Base-by-base conservation (phyloP, 2,797 vertebrate genomes). In the Parauchenoglanis ngamensis region DNA sequence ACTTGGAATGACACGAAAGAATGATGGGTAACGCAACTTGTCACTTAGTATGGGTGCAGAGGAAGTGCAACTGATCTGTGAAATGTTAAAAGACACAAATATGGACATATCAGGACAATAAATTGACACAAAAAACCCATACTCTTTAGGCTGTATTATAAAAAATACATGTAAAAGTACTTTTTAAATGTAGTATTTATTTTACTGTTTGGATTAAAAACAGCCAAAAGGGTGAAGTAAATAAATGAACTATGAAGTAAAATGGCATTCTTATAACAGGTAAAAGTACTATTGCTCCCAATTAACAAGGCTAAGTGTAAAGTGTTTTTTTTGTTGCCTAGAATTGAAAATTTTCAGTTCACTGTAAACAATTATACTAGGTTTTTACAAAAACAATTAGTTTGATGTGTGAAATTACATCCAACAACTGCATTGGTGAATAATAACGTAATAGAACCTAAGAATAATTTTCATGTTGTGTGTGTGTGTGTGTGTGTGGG, bases 1-100 rank as follows among this genome's bases (percentile, higher is more conserved):
- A 70, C 88, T 93, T 3, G 93, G 91, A 68, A 93, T 91, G 19
- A 92, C 92, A 1, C 92, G 89, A 11, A 93, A 81, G 86, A 93
- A 93, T 10, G 91, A 89, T 15, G 92, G 85, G 68, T 90, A 92
- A 19, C 90, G 87, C 6, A 90, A 35, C 86, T 92, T 92, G 68
- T 93, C 90, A n/a, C 92, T 92, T 49, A 93, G 88, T 8, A 11
- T 59, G 11, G 67, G 67, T 5, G 68, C 83, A 17, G 93, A 91
- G 21, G 93, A 89, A 2, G 85, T 79, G 67, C 80, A 88, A 65
- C 92, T 92, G 28, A 93, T 88, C 93, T 93, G 88, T 40, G 2
- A 59, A 56, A 54, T 67, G 13, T 28, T n/a, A 1, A 19, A 54
- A 72, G 28, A 68, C 13, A 31, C 52, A 56, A 21, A 56, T 54